These are phyloP conservation scores for Hirundo rustica DNA, from an alignment of 2,797 vertebrate species.

Conservation along the genomic window DNA sequence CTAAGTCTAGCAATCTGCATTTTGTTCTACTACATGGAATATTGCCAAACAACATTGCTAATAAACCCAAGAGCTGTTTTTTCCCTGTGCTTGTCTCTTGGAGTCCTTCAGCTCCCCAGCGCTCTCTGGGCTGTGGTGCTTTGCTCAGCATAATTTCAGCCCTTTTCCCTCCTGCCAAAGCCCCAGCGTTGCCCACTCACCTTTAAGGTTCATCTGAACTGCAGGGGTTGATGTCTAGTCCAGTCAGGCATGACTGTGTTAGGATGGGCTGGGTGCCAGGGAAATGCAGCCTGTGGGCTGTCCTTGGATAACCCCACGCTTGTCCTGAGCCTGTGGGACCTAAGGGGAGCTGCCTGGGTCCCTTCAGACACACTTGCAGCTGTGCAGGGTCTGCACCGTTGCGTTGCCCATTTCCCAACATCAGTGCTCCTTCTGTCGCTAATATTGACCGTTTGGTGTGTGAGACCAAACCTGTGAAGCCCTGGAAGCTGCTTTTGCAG, in stretches of 20 bases:
- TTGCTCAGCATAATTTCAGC: background rate
- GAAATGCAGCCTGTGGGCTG: background rate
- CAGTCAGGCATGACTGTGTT: background rate
- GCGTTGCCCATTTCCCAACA: accelerated
- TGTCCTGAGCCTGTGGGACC: background rate
- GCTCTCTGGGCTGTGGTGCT: background rate
- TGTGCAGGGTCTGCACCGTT: background rate
- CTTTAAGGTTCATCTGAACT: background rate
- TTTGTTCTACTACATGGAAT: background rate
- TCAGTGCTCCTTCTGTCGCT: background rate
- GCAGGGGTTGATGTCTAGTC: background rate
- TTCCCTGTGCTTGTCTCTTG: background rate
- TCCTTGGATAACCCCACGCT: background rate
- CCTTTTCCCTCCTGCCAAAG: background rate
- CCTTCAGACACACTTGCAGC: background rate
- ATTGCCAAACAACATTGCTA: background rate
- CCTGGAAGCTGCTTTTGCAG: background rate
- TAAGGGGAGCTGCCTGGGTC: background rate
- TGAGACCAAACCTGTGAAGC: background rate
- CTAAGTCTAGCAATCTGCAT: background rate
- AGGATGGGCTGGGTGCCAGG: background rate
- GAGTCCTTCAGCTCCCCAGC: background rate
- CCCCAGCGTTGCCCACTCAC: background rate
- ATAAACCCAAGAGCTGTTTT: background rate
- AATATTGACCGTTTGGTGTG: background rate